phyloP scores from a whole-genome alignment of 2,113 vertebrate species.

The Sylvietta virens region DNA sequence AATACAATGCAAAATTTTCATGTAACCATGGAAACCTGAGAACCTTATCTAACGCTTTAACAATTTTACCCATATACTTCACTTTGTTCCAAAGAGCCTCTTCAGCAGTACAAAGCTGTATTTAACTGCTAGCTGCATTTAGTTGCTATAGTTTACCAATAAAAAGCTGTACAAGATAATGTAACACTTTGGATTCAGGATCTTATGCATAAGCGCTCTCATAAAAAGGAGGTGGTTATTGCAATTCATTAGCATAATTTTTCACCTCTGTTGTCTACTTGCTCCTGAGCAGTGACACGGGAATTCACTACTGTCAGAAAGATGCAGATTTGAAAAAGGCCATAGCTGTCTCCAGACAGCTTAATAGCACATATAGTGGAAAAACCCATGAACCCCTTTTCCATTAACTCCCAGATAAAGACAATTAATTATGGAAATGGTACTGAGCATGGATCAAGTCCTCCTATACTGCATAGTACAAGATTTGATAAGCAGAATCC shows the following conservation, averaged over 20 bases:
- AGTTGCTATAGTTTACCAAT: constrained; percentile 31
- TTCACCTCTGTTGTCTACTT: constrained; percentile 59
- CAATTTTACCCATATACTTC: constrained; percentile 49
- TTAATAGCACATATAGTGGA: not conserved
- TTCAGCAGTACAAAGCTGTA: constrained; percentile 47
- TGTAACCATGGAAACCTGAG: constrained; percentile 73
- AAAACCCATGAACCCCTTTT: constrained; percentile 2
- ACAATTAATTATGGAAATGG: not conserved
- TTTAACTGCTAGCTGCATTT: not conserved
- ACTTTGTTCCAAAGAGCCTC: constrained; percentile 39
- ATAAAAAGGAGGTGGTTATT: constrained; percentile 52
- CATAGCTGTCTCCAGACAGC: constrained; percentile 42
- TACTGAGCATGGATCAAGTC: not conserved
- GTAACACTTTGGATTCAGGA: constrained; percentile 37
- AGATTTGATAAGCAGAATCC: not conserved
- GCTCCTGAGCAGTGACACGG: not conserved
- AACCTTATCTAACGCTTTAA: constrained; percentile 35
- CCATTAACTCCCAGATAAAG: not conserved
- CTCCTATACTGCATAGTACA: not conserved
- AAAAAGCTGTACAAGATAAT: constrained; percentile 53
- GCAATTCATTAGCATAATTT: constrained; percentile 68
- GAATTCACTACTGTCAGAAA: constrained; percentile 59
- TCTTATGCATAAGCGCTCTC: not conserved
- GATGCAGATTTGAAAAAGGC: constrained; percentile 29
- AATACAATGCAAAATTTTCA: constrained; percentile 57